Conservation (phyloP, 1,140 invertebrate genomes). For the Gryon sp. region DNA sequence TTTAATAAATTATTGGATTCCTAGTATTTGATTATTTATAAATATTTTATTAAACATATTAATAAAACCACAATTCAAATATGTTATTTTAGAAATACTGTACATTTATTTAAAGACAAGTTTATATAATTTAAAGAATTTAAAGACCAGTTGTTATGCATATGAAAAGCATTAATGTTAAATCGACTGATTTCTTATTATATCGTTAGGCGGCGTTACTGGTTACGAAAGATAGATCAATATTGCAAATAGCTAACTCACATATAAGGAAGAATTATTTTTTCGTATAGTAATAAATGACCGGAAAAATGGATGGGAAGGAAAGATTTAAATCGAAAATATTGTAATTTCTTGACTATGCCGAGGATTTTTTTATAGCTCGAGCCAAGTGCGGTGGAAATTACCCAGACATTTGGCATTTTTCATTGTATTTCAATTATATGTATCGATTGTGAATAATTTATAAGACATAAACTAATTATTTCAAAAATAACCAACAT, state of each 20-base stretch:
- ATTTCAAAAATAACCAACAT: too few species aligned
- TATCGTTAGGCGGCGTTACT: constrained; percentile 16
- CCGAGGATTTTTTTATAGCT: not conserved
- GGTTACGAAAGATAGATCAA: constrained; percentile 23
- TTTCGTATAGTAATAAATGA: not conserved
- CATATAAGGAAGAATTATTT: constrained; percentile 5
- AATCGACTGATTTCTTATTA: constrained; percentile 27
- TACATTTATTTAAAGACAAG: too few species aligned
- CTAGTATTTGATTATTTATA: too few species aligned
- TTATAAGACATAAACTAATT: constrained; percentile 7
- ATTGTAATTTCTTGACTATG: constrained; percentile 18
- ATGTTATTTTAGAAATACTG: too few species aligned
- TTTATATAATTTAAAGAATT: too few species aligned
- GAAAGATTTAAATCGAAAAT: constrained; percentile 8
- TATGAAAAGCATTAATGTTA: constrained; percentile 14
- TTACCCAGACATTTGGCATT: too few species aligned
- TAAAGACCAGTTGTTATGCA: too few species aligned
- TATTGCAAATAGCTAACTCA: constrained; percentile 22
- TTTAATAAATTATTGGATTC: too few species aligned
- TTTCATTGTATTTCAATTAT: not conserved
- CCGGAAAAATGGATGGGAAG: constrained; percentile 5
- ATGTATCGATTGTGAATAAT: not conserved
- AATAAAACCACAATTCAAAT: too few species aligned
- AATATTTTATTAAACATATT: too few species aligned
- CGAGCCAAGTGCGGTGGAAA: constrained; percentile 10